Evolutionary conservation across 2,888 invertebrate genomes (phyloP).

Genomic region (Lapara coniferarum): DNA sequence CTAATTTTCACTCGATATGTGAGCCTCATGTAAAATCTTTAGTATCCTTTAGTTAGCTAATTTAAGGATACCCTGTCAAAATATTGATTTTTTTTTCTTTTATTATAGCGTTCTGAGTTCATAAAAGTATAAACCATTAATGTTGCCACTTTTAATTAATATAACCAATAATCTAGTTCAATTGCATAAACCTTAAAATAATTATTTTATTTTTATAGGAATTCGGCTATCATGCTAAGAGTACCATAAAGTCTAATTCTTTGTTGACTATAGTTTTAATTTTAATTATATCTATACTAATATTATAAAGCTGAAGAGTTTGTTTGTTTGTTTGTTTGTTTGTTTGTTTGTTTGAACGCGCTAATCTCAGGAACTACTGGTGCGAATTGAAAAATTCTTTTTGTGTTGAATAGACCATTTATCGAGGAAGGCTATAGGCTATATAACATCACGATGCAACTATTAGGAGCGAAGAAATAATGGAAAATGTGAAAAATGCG

Average conservation of each 20-base stretch:
- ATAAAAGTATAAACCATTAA: slow-evolving; percentile 1
- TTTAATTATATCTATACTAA: not conserved
- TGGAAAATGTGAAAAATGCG: no score
- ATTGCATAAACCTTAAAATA: not conserved
- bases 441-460: no score
- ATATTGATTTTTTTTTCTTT: not conserved
- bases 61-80: not conserved
- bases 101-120: not conserved
- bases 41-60: not conserved
- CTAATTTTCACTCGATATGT: slow-evolving; percentile 2
- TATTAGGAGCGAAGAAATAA: no score
- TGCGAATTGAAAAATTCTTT: no score
- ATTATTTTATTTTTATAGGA: not conserved
- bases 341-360: no score
- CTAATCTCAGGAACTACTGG: no score
- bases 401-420: no score
- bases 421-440: no score
- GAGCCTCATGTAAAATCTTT: not conserved
- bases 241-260: slow-evolving; percentile 1
- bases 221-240: not conserved
- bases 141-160: slow-evolving; percentile 22
- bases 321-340: no score
- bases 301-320: no score
- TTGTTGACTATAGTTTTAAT: not conserved
- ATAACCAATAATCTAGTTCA: not conserved